Evolutionary conservation across 2,113 vertebrate species (phyloP).

Genomic region (Myodes glareolus): DNA sequence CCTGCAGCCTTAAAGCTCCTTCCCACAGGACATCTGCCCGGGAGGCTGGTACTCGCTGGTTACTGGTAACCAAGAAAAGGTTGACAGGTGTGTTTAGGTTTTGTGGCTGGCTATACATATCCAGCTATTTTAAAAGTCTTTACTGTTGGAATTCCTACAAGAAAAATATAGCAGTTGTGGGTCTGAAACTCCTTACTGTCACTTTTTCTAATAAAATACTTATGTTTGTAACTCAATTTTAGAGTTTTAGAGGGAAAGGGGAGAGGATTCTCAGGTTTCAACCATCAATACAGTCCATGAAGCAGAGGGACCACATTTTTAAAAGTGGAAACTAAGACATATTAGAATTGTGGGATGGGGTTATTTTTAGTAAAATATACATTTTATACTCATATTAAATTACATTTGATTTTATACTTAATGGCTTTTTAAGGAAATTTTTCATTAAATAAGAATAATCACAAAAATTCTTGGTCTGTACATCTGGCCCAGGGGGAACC

Average conservation of each 20-base stretch:
- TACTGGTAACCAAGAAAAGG: not conserved
- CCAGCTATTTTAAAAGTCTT: not conserved
- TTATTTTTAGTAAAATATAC: slow-evolving; percentile 1
- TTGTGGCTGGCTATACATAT: not conserved
- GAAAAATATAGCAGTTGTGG: not conserved
- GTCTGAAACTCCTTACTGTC: not conserved
- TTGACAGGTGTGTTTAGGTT: not conserved
- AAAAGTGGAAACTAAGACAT: slow-evolving; percentile 19
- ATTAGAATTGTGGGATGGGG: not conserved
- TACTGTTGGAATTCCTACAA: not conserved
- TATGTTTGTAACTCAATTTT: not conserved
- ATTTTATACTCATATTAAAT: not conserved
- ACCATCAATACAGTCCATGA: not conserved
- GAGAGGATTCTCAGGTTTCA: not conserved
- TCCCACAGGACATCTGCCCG: not conserved
- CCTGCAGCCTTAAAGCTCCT: not conserved
- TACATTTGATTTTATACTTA: not conserved
- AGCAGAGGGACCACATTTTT: not conserved
- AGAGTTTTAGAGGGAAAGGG: not conserved
- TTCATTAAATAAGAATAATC: not conserved
- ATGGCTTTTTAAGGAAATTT: not conserved
- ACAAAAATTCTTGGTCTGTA: not conserved
- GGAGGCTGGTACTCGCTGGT: not conserved
- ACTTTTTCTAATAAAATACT: slow-evolving; percentile 24
- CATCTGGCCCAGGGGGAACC: not conserved